Base-by-base conservation (phyloP, 2,113 vertebrate species). In the Mionectes macconnelli region DNA sequence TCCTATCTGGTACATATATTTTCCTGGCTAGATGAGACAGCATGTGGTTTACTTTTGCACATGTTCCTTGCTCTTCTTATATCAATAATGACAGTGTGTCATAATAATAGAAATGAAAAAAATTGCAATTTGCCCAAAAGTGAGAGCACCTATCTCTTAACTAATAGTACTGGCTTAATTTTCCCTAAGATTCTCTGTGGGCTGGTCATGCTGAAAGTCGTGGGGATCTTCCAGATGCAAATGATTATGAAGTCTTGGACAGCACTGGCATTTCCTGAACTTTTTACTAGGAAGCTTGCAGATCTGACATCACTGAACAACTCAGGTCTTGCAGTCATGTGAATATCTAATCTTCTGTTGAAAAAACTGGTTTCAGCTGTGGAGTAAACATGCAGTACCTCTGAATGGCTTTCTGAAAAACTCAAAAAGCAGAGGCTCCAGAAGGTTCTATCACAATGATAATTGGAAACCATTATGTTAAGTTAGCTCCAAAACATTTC, bases 31-130 rank as follows among this genome's bases (percentile, higher is more conserved):
- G 91, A 66, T 94, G 77, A 96, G 93, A 90, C 96, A 95, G 91
- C 90, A 75, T 84, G 91, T 63, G 89, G 64, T 93, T 93, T 96
- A 84, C 72, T 96, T 94, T 92, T 89, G 90, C 95, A 95, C 95
- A 97, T 94, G 91, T 95, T 96, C 76, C 70, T 83, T 76, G 78
- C 89, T 94, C 90, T 93, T 94, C 97, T 96, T 96, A 87, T 95
- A 97, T 95, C 89, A 73, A 52, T 84, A 91, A 74, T 96, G 93
- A 95, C 93, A 93, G 80, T 93, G n/a, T 90, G 82, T 95, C 93
- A 92, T 78, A 90, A 90, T 95, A 97, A 94, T 63, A 90, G 39
- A 45, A 89, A 81, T 59, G 53, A 84, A 94, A 94, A 96, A 94
- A 68, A 75, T 45, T 66, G 14, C 21, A 78, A 50, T 83, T 93